Evolutionary conservation across 1,140 invertebrate genomes (phyloP), one percentile per base, ranked within the genome.

Genomic region (Globodera ellingtonae): DNA sequence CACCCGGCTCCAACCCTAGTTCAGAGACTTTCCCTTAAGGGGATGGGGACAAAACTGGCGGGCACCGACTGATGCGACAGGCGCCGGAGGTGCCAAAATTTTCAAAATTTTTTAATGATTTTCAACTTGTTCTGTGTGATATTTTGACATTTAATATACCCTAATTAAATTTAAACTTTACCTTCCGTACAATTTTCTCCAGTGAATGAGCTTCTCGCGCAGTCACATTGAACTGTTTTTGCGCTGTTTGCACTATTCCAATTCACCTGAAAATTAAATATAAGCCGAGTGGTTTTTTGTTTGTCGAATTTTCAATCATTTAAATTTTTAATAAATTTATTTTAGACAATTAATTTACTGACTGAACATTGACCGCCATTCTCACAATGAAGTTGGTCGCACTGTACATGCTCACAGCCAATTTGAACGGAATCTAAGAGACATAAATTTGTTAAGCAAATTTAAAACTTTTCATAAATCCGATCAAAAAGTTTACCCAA

Each of bases 351-450:
- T 65, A 13, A 21, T 65, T 35, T 85, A 79, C 74, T 84, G 81
- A 86, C 84, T 4, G 85, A 72, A 65, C 84, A 85, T 59, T 86
- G 85, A 2, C 84, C 84, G 48, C 84, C 81, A 73, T 85, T 85
- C 13, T 84, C 76, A 67, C 84, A 85, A 18, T 72, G n/a, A 44
- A 85, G 65, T 21, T 75, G 71, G 62, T 85, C 85, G 65, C 84
- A 85, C 18, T 82, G 77, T 44, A 82, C 85, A 74, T 81, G 67
- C n/a, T 70, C 56, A 72, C 84, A 85, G 9, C 84, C 84, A 59
- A 44, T 83, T 72, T 76, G 80, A 44, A 85, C 73, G n/a, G 84
- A 72, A n/a, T 85, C 85, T 83, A 15, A 74, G 35, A 35, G 35
- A 83, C 79, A 21, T 79, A 48, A 72, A 8, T 50, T 72, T 35